These are phyloP conservation scores for Drosophila guanche DNA, from an alignment of 1,140 invertebrate species.

Conservation along the genomic window DNA sequence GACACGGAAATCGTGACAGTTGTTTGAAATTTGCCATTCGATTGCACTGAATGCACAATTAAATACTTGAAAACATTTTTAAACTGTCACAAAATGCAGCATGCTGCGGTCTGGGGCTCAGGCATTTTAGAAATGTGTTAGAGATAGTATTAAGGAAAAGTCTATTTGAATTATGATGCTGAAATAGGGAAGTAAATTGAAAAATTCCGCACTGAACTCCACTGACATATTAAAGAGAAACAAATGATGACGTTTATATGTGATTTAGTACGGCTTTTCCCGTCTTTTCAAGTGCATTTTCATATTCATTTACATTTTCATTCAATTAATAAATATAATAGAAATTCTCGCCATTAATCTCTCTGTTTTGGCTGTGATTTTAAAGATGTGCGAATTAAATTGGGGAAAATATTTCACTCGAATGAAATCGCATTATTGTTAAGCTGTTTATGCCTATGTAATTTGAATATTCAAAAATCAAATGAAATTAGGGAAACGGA, in stretches of 20 bases:
- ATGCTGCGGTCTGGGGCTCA: conserved; percentile 11
- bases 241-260: conserved; percentile 5
- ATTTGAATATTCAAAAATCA: conserved; percentile 3
- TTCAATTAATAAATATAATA: conserved; percentile 14
- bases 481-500: too few species aligned
- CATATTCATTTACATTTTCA: conserved; percentile 1
- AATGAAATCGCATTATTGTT: background rate
- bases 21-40: conserved; percentile 35
- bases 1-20: conserved; percentile 65
- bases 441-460: background rate
- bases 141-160: conserved; percentile 15
- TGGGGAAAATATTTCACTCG: conserved; percentile 8
- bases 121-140: conserved; percentile 34
- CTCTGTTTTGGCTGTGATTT: background rate
- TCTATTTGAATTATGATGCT: conserved; percentile 39
- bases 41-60: conserved; percentile 35
- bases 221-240: conserved; percentile 15
- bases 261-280: background rate
- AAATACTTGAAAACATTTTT: conserved; percentile 53
- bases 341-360: conserved; percentile 24
- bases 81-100: conserved; percentile 36
- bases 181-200: conserved; percentile 17
- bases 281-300: too few species aligned
- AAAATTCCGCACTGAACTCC: conserved; percentile 2
- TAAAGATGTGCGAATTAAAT: background rate